A percentile compares a stretch with the other conserved stretches of the same genome.
These are phyloP conservation scores for Nestor notabilis DNA, from an alignment of 2,113 vertebrate species.

Conservation along the genomic window DNA sequence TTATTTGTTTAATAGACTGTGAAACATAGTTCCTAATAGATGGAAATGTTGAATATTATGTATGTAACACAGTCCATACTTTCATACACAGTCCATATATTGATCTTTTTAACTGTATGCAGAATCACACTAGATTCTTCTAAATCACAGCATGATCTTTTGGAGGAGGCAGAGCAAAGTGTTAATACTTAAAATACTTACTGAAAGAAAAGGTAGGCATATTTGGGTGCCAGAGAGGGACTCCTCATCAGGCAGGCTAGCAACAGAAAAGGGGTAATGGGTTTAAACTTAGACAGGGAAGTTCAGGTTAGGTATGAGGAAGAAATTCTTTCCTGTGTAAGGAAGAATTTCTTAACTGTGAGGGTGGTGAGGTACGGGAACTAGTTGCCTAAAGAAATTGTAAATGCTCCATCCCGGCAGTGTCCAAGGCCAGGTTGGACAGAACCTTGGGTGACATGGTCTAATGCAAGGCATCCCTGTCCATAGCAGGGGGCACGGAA, in stretches of 20 bases:
- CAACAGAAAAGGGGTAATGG: background rate
- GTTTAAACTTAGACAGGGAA: background rate
- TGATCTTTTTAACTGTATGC: background rate
- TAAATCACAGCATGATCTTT: background rate
- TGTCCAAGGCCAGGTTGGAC: background rate
- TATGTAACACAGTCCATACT: background rate
- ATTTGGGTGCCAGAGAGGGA: background rate
- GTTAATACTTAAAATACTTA: background rate
- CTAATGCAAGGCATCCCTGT: background rate
- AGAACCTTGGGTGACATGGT: background rate
- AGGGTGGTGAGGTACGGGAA: background rate
- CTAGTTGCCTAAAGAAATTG: background rate
- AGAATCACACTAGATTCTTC: background rate
- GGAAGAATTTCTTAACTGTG: background rate
- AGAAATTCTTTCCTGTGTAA: background rate
- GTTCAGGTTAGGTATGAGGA: background rate
- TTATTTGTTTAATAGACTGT: background rate
- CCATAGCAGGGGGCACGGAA: background rate
- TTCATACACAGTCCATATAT: background rate
- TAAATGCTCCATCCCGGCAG: background rate
- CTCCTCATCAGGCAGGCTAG: background rate
- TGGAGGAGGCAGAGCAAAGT: background rate
- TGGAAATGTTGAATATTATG: background rate
- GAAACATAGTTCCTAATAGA: background rate
- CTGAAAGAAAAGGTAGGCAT: background rate